phyloP scores from a whole-genome alignment of 2,797 vertebrate genomes.

The Mormyrus proboscirostris region DNA sequence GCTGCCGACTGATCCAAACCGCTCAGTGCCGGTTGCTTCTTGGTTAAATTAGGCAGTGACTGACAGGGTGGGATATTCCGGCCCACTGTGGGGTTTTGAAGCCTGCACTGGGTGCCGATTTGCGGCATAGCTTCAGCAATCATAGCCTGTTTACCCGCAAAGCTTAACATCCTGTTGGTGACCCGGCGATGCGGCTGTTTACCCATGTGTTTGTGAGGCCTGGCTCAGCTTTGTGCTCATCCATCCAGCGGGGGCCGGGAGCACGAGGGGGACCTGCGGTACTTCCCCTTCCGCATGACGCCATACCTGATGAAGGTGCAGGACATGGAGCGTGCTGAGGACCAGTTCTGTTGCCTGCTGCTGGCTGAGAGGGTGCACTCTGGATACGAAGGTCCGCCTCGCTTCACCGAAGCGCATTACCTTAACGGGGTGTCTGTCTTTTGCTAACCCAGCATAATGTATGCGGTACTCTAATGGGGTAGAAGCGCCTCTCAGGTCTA shows the following conservation, averaged over 20 bases:
- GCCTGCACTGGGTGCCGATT: not conserved
- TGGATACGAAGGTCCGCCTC: conserved; percentile 64
- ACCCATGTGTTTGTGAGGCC: not conserved
- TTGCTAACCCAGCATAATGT: not conserved
- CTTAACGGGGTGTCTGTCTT: not conserved
- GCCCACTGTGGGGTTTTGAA: not conserved
- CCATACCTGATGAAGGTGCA: conserved; percentile 57
- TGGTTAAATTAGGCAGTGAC: not conserved
- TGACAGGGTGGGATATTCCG: not conserved
- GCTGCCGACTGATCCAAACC: not conserved
- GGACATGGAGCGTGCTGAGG: conserved; percentile 40
- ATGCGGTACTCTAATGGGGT: not conserved
- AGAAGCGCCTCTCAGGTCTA: not conserved
- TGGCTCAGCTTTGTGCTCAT: not conserved
- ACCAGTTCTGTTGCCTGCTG: conserved; percentile 66
- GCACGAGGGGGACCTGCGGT: conserved; percentile 40
- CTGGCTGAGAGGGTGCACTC: conserved; percentile 69
- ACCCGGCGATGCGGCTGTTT: not conserved
- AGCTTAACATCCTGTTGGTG: not conserved
- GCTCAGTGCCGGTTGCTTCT: not conserved
- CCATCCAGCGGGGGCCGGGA: conserved; percentile 52
- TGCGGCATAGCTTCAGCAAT: not conserved
- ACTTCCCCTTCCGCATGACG: conserved; percentile 60
- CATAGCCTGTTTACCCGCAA: not conserved
- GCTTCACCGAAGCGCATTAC: not conserved